phyloP scores from a whole-genome alignment of 92 coral and sea anemone species.

The Blastomussa wellsi region DNA sequence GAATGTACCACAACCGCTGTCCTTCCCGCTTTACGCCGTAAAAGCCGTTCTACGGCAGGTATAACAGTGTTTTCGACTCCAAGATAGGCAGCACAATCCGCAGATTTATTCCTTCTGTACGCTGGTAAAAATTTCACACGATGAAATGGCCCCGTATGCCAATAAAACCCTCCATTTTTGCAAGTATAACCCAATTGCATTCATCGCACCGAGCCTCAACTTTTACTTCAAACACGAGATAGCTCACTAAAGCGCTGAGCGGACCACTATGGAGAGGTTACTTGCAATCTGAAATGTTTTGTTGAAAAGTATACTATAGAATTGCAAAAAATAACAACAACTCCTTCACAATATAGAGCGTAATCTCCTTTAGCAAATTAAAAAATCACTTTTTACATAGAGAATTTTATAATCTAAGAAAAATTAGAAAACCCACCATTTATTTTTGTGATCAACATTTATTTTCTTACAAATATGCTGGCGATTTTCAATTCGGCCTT shows the following conservation, averaged over 20 bases:
- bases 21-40: constrained; percentile 58
- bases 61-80: constrained; percentile 46
- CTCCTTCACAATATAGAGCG: neutral
- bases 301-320: neutral
- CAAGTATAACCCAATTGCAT: constrained; percentile 65
- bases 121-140: constrained; percentile 31
- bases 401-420: neutral
- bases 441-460: constrained; percentile 28
- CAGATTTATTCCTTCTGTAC: constrained; percentile 30
- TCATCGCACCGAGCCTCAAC: constrained; percentile 88
- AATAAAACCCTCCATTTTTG: constrained; percentile 76
- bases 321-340: neutral
- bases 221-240: constrained; percentile 98
- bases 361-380: neutral
- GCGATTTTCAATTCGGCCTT: constrained; percentile 53
- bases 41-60: constrained; percentile 65
- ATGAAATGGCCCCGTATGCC: constrained; percentile 47
- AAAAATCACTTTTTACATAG: too few relatives aligned
- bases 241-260: constrained; percentile 78
- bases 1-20: constrained; percentile 64
- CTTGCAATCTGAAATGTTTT: constrained; percentile 24
- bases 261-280: constrained; percentile 37
- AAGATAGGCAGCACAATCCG: constrained; percentile 37
- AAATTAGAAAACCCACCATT: neutral
- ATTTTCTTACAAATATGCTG: constrained; percentile 45